Evolutionary conservation across 2,113 vertebrate species (phyloP), one percentile per base, ranked within the genome.

Genomic region (Furnarius figulus): DNA sequence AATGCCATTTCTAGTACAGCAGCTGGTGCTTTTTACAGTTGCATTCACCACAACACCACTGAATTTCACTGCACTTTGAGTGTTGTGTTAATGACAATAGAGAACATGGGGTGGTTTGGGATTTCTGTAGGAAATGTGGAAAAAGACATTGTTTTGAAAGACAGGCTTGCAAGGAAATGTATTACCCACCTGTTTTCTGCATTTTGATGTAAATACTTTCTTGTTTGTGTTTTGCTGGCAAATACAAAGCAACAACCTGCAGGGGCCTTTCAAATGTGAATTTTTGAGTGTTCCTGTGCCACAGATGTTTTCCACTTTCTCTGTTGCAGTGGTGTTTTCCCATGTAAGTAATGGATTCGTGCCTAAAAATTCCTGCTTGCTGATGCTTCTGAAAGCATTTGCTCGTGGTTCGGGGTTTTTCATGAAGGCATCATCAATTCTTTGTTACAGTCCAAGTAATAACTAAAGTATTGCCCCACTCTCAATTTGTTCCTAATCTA

Each of bases 11-110:
- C 96, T 97, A 96, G 97, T 95, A 89, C 7, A 96, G 92, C 95
- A 98, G 98, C 98, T 98, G 98, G 97, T 98, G 96, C 91, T 95
- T 97, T 98, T 98, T 97, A 97, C 97, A 97, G 97, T 97, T 97
- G 95, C 94, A 93, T 97, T 97, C 79, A 96, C 88, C 83, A 84
- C 77, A 90, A 63, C 63, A 85, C 87, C 96, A 66, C 97, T 78
- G 94, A 97, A 96, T 97, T 96, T 96, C 96, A 96, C 67, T 97
- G 96, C 77, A 72, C 25, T n/a, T 40, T 93, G 89, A 76, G 71
- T 88, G 77, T 88, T 95, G 91, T 95, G 90, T 82, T 96, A 97
- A 98, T 94, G 96, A 97, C 95, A 97, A 91, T 94, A 95, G 79
- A 90, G 90, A 97, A 67, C 13, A 33, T 85, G 49, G 42, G 76